A percentile compares a stretch with the other conserved stretches of the same genome.
These are phyloP conservation scores for Thunnus thynnus DNA, from an alignment of 2,113 vertebrate genomes.

Conservation along the genomic window DNA sequence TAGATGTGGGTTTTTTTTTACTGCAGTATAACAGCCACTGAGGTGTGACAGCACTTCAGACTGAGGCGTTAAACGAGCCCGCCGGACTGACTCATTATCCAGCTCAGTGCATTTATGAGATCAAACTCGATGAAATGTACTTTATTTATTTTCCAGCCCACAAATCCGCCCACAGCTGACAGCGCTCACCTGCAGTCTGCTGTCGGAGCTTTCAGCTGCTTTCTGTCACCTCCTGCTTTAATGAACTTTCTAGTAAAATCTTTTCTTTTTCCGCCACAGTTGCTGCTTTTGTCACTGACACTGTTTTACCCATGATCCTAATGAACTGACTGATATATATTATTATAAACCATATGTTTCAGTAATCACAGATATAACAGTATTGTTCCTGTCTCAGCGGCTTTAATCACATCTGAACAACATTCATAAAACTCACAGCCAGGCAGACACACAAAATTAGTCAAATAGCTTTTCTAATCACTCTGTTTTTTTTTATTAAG, in stretches of 20 bases:
- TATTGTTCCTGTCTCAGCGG: neutral
- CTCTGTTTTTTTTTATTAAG: neutral
- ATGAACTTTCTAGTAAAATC: no score
- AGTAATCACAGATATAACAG: neutral
- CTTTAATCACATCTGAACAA: neutral
- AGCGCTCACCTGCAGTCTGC: conserved; percentile 1
- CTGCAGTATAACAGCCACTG: neutral
- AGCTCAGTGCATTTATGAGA: neutral
- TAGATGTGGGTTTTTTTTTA: no score
- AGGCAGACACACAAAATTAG: neutral
- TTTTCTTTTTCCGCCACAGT: no score
- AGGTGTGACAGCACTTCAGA: conserved; percentile 8
- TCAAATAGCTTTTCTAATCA: neutral
- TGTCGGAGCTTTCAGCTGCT: neutral
- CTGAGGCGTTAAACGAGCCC: conserved; percentile 4
- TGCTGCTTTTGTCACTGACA: neutral
- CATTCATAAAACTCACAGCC: neutral
- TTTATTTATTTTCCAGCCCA: neutral
- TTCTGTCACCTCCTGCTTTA: neutral
- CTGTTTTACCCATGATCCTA: neutral
- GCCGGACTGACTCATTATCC: neutral
- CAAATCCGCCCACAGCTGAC: neutral
- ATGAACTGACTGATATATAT: neutral
- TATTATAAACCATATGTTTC: no score
- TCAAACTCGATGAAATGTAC: conserved; percentile 12